Evolutionary conservation across 2,113 vertebrate species (phyloP), one percentile per base, ranked within the genome.

Genomic region (Xyrauchen texanus): DNA sequence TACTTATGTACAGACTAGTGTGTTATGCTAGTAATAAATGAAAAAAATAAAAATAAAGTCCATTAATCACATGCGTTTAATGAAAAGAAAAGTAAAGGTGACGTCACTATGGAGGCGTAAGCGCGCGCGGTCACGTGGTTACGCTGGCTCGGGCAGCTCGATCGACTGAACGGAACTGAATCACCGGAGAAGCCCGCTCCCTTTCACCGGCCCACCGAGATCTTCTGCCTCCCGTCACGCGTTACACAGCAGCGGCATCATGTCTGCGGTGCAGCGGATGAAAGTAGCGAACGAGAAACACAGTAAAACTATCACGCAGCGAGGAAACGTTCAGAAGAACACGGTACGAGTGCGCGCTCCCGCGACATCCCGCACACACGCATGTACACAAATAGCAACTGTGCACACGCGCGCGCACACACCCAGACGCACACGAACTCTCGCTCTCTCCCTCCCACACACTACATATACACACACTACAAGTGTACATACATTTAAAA

Each of bases 201-300:
- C 16, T 15, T 51, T 62, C 5, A 62, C 71, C 71, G 71, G 44
- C 15, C n/a, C 12, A 13, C 4, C 12, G 60, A 10, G 11, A 49
- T 42, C 47, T 5, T 42, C 21, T 45, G 4, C 15, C 12, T 45
- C n/a, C 1, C 21, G 21, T 34, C 21, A 34, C 21, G 9, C 15
- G n/a, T 5, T 10, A 63, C 49, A 47, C 45, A 55, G 21, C 46
- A 52, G 3, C 21, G 21, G 21, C 57, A 74, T 49, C 67, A 94
- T 94, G 93, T 93, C 93, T 78, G 92, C 91, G 67, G 88, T 94
- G 66, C 93, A 95, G 89, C 86, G 94, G 82, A 95, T 95, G 93
- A 93, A 93, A 49, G 91, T 93, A 68, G 94, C 93, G 34, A 95
- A 94, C 85, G 94, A 94, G 85, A 89, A 92, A 81, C 94, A 94